A percentile compares a stretch with the other conserved stretches of the same genome.
These are phyloP conservation scores for Brachionus paranguensis DNA, from an alignment of 1,140 invertebrate genomes.

Conservation along the genomic window DNA sequence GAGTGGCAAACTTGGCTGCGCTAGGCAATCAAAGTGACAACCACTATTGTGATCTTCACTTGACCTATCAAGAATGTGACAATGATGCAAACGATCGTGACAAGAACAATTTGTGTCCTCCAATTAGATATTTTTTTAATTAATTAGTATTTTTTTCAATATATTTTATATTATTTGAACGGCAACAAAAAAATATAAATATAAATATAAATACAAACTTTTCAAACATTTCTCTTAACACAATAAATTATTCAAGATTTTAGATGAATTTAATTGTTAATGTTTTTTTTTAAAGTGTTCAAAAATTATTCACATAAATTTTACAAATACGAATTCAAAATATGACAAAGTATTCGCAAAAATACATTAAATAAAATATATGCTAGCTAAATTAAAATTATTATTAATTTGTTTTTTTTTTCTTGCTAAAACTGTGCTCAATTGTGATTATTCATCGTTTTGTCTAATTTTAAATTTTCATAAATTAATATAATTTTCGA, in stretches of 20 bases:
- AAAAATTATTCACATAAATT: too few species aligned
- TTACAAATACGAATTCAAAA: too few species aligned
- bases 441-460: background rate
- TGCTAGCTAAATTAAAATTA: too few species aligned
- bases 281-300: too few species aligned
- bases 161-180: background rate
- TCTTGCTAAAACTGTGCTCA: too few species aligned
- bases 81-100: background rate
- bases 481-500: background rate
- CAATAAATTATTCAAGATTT: background rate
- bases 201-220: background rate
- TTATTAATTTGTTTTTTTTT: too few species aligned
- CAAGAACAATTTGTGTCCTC: constrained; percentile 37
- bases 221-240: background rate
- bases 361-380: too few species aligned
- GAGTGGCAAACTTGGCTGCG: background rate
- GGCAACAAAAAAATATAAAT: too few species aligned
- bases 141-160: background rate
- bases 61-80: constrained; percentile 39
- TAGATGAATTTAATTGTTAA: too few species aligned
- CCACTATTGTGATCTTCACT: background rate
- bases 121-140: constrained; percentile 35
- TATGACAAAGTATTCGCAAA: too few species aligned
- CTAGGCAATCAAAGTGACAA: background rate
- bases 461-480: background rate